Evolutionary conservation across 2,888 invertebrate species (phyloP).

Genomic region (Drosophila tripunctata): DNA sequence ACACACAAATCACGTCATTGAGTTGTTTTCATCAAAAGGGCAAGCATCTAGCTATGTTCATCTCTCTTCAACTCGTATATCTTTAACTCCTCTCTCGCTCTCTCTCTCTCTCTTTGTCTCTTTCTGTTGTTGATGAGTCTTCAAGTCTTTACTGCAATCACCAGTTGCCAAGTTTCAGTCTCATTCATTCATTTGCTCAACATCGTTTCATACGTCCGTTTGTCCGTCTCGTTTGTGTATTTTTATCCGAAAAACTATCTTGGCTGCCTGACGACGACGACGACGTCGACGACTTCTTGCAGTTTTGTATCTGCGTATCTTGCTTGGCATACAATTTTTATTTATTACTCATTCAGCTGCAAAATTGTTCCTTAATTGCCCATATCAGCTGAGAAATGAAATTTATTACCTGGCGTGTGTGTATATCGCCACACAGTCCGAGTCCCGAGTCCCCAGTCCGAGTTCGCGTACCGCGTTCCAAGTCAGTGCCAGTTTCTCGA

Average conservation of each 20-base stretch:
- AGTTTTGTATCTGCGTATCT: slow-evolving; percentile 79
- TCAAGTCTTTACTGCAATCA: slow-evolving; percentile 1
- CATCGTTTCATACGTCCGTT: background rate
- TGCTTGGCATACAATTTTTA: slow-evolving; percentile 79
- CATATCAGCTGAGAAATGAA: slow-evolving; percentile 83
- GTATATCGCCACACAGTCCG: slow-evolving; percentile 64
- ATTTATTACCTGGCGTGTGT: slow-evolving; percentile 82
- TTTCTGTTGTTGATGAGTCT: background rate
- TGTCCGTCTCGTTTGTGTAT: slow-evolving; percentile 62
- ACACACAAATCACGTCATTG: slow-evolving; percentile 79
- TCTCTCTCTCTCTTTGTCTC: background rate
- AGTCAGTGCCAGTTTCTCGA: slow-evolving; percentile 46
- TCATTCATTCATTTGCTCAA: slow-evolving; percentile 26
- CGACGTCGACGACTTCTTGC: slow-evolving; percentile 66
- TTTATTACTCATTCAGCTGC: slow-evolving; percentile 83
- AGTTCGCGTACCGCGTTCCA: too few relatives aligned
- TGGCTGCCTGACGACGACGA: slow-evolving; percentile 54
- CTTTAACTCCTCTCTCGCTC: background rate
- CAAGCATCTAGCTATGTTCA: slow-evolving; percentile 60
- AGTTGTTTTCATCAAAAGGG: slow-evolving; percentile 81
- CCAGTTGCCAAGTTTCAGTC: slow-evolving; percentile 23
- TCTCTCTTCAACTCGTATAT: too few relatives aligned
- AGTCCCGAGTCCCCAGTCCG: background rate
- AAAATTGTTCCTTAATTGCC: slow-evolving; percentile 83
- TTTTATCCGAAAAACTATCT: slow-evolving; percentile 81